Evolutionary conservation across 2,113 vertebrate genomes (phyloP).

Genomic region (Baryphthengus martii): DNA sequence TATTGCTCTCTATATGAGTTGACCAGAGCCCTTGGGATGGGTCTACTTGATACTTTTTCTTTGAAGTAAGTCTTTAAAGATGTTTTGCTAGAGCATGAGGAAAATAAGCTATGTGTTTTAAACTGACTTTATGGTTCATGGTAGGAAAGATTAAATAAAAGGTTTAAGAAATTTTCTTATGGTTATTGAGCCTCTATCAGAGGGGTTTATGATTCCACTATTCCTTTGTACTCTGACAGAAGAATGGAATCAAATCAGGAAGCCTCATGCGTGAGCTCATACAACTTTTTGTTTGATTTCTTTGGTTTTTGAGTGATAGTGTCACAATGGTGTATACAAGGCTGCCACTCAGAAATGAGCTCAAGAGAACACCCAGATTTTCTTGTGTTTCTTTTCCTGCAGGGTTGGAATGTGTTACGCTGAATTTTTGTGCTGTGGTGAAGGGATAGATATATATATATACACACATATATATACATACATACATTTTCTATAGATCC

Average conservation of each 20-base stretch:
- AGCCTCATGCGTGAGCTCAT: background rate
- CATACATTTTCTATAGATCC: background rate
- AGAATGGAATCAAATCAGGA: background rate
- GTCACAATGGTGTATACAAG: background rate
- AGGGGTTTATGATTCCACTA: background rate
- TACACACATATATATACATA: too few relatives aligned
- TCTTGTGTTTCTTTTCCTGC: background rate
- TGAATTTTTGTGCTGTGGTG: background rate
- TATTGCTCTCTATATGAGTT: background rate
- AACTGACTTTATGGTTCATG: background rate
- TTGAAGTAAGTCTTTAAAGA: background rate
- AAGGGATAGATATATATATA: too few relatives aligned
- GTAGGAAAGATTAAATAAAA: background rate
- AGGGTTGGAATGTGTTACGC: background rate
- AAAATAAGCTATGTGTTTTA: background rate
- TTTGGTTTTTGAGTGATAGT: background rate
- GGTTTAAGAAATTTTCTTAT: background rate
- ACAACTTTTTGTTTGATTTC: background rate
- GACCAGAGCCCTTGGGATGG: background rate
- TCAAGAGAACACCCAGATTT: background rate
- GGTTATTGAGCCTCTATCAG: background rate
- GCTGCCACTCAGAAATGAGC: background rate
- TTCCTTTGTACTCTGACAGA: background rate
- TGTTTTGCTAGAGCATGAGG: background rate
- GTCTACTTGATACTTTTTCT: background rate